These are phyloP conservation scores for Microctenopoma lineatum DNA, from an alignment of 2,797 vertebrate species.

Conservation along the genomic window DNA sequence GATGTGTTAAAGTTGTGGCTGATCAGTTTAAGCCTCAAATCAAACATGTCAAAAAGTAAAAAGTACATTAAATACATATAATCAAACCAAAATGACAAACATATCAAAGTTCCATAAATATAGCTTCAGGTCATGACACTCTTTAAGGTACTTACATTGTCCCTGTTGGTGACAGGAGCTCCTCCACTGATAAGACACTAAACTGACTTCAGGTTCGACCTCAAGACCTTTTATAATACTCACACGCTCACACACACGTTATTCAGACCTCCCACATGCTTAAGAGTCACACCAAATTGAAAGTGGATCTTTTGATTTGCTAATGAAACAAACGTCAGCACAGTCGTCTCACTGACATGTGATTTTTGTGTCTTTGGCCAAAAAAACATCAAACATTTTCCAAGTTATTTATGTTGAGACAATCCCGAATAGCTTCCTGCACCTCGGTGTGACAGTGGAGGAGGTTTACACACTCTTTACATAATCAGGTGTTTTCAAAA, in stretches of 20 bases:
- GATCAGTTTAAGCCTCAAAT: too few species aligned
- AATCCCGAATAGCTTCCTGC: constrained; percentile 26
- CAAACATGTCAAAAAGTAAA: not conserved
- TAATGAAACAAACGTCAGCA: constrained; percentile 53
- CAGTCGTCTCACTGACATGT: constrained; percentile 41
- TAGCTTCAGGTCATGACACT: not conserved
- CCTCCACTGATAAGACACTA: constrained; percentile 34
- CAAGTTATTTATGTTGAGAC: constrained; percentile 33
- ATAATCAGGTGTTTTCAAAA: constrained; percentile 62
- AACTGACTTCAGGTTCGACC: constrained; percentile 53
- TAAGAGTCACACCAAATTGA: constrained; percentile 25
- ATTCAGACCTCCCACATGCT: constrained; percentile 40
- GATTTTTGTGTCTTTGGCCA: constrained; percentile 22
- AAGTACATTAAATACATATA: too few species aligned
- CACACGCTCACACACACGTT: constrained; percentile 29
- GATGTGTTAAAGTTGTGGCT: too few species aligned
- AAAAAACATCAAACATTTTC: constrained; percentile 33
- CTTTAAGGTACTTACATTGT: constrained; percentile 61
- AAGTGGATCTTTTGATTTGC: constrained; percentile 42
- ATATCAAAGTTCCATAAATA: not conserved
- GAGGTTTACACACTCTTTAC: constrained; percentile 49
- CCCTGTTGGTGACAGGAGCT: constrained; percentile 42
- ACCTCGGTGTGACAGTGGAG: not conserved
- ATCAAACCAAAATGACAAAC: too few species aligned
- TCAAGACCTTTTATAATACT: constrained; percentile 72